Evolutionary conservation across 2,888 invertebrate genomes (phyloP).

Genomic region (Junonia oenone): DNA sequence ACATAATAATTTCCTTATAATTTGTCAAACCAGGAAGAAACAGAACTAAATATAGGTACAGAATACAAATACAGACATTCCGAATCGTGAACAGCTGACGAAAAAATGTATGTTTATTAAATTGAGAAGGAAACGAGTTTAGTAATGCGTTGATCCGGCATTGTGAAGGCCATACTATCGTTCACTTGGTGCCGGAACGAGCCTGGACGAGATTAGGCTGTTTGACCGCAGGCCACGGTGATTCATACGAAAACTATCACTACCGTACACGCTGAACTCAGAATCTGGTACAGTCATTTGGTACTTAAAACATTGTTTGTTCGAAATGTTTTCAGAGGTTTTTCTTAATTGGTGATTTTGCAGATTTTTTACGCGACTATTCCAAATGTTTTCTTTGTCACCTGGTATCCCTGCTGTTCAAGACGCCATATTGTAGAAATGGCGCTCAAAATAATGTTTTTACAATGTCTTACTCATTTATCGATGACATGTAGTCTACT

Average conservation of each 20-base stretch:
- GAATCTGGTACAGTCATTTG: not conserved
- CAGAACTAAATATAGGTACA: not conserved
- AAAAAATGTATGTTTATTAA: constrained; percentile 17
- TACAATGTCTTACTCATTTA: no score
- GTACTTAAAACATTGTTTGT: no score
- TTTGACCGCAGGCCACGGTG: constrained; percentile 22
- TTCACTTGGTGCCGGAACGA: constrained; percentile 28
- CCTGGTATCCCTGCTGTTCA: no score
- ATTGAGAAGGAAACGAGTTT: constrained; percentile 20
- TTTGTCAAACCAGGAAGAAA: not conserved
- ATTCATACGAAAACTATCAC: constrained; percentile 30
- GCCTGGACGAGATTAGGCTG: constrained; percentile 21
- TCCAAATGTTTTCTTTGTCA: no score
- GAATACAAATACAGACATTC: no score
- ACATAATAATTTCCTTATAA: no score
- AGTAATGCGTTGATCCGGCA: constrained; percentile 32
- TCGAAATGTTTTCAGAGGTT: no score
- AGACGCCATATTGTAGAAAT: no score
- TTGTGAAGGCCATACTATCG: constrained; percentile 34
- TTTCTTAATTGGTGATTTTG: no score
- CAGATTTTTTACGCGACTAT: no score
- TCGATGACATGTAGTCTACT: no score
- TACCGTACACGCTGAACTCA: constrained; percentile 1
- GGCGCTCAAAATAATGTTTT: no score
- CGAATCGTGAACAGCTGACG: constrained; percentile 13